Evolutionary conservation across 1,140 invertebrate species (phyloP).

Genomic region (Meloidogyne hapla): DNA sequence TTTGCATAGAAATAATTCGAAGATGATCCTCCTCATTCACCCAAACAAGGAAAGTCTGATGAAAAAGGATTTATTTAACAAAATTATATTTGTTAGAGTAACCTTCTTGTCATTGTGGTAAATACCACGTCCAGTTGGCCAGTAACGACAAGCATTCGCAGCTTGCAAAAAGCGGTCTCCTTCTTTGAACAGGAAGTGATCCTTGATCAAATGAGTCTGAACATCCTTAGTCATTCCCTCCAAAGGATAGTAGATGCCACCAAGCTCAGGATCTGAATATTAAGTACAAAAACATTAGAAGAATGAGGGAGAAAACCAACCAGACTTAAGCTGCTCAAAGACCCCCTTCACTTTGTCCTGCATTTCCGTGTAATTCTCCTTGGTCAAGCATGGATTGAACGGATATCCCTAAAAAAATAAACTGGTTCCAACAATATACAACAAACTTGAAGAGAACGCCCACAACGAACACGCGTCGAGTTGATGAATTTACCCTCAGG

Average conservation of each 20-base stretch:
- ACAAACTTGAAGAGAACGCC: constrained; percentile 19
- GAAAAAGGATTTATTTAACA: not conserved
- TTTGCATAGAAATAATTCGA: constrained; percentile 95
- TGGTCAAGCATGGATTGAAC: constrained; percentile 71
- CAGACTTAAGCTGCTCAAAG: constrained; percentile 48
- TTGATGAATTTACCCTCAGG: constrained; percentile 83
- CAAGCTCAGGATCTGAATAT: constrained; percentile 72
- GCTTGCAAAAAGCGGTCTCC: constrained; percentile 72
- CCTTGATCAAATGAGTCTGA: constrained; percentile 65
- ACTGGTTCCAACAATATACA: constrained; percentile 11
- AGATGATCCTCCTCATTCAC: constrained; percentile 75
- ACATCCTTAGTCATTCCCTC: constrained; percentile 68
- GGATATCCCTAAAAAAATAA: constrained; percentile 76
- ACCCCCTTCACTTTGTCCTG: constrained; percentile 61
- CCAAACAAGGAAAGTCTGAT: constrained; percentile 96
- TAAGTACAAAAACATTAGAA: not conserved
- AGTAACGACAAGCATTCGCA: constrained; percentile 87
- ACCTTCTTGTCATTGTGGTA: constrained; percentile 92
- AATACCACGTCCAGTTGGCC: constrained; percentile 92
- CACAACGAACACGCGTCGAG: constrained; percentile 81
- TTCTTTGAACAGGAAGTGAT: constrained; percentile 78
- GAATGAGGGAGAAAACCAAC: not conserved
- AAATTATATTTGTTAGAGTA: constrained; percentile 73
- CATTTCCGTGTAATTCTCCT: constrained; percentile 61
- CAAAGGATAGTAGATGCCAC: constrained; percentile 84